These are phyloP conservation scores for Phylloscopus whistleri DNA, from an alignment of 2,113 vertebrate species.

Conservation along the genomic window DNA sequence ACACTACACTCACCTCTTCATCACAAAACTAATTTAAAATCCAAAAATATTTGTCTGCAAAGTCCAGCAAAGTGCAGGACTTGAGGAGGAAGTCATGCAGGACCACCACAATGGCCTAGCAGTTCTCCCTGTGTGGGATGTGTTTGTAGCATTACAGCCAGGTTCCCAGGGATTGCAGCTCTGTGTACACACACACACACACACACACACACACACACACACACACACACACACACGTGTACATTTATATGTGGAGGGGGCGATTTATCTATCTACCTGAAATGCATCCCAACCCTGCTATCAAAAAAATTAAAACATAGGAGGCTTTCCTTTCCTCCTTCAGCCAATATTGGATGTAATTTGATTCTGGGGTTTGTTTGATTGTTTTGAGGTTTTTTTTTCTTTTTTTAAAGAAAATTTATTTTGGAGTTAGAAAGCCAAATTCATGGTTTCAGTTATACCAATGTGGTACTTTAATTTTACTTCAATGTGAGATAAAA, in stretches of 20 bases:
- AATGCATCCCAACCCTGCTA: neutral
- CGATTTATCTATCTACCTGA: too few species aligned
- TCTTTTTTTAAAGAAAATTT: neutral
- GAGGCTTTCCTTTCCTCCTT: neutral
- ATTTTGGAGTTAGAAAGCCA: neutral
- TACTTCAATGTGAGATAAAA: neutral
- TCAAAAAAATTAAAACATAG: neutral
- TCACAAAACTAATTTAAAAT: neutral
- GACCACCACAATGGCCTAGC: neutral
- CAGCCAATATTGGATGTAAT: neutral
- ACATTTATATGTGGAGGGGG: fast-evolving
- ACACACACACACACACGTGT: fast-evolving
- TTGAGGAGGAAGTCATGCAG: neutral
- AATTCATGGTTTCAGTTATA: neutral
- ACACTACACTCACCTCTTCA: neutral
- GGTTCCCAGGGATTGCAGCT: neutral
- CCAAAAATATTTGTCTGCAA: neutral
- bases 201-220: too few species aligned
- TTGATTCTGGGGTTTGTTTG: neutral
- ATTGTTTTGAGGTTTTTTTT: neutral
- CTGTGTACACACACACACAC: too few species aligned
- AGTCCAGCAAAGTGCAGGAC: neutral
- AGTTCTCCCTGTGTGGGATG: neutral
- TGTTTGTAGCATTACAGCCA: neutral
- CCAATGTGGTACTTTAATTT: neutral